These are phyloP conservation scores for Antrozous pallidus DNA, from an alignment of 2,797 vertebrate genomes.

Conservation along the genomic window DNA sequence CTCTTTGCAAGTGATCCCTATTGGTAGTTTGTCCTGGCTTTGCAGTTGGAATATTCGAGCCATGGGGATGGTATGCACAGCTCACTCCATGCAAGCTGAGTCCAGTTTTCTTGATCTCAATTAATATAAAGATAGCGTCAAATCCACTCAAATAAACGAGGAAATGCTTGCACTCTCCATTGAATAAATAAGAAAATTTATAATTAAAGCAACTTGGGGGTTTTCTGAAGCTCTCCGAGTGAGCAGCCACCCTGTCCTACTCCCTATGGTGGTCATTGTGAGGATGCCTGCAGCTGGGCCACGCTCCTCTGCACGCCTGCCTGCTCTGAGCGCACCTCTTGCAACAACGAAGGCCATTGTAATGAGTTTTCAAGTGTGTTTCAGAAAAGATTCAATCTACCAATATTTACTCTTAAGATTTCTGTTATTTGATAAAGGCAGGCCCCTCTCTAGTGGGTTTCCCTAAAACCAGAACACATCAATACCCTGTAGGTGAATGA, in stretches of 20 bases:
- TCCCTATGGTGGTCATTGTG: neutral
- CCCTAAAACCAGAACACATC: neutral
- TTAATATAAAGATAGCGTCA: neutral
- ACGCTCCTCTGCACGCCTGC: fast-evolving
- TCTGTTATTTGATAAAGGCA: neutral
- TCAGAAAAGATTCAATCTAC: neutral
- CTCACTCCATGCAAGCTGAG: neutral
- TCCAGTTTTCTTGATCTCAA: neutral
- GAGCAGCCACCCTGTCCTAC: neutral
- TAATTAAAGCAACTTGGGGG: neutral
- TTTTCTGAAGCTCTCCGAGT: neutral
- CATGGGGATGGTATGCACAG: neutral
- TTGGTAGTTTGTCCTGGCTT: neutral
- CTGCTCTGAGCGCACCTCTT: neutral
- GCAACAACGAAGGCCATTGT: neutral
- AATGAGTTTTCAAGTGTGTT: neutral
- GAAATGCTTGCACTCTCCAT: neutral
- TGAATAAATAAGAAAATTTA: neutral
- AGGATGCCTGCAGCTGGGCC: fast-evolving
- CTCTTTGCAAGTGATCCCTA: neutral
- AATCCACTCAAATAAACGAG: neutral
- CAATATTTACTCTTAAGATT: neutral
- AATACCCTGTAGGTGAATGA: neutral
- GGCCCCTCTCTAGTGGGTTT: neutral
- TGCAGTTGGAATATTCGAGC: neutral